Percentiles rank a stretch among this genome's conserved stretches.
Conservation (phyloP, 2,888 invertebrate species). For the Dolichomitus sp. region DNA sequence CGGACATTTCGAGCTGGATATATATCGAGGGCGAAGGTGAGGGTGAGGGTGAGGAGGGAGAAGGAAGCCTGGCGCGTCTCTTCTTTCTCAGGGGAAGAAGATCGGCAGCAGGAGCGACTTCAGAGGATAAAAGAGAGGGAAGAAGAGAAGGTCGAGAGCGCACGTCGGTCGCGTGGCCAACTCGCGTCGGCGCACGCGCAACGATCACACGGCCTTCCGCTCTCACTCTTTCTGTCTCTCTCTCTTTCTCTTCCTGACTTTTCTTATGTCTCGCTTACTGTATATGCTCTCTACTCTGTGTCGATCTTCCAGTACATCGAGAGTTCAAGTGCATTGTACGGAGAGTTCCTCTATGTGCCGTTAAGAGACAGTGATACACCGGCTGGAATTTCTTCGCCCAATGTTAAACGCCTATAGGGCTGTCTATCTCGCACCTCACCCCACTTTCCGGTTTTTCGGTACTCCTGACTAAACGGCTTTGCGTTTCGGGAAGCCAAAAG, state of each 20-base stretch:
- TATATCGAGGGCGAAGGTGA: conserved; percentile 46
- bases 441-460: no score
- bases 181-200: conserved; percentile 73
- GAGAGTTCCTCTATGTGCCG: conserved; percentile 14
- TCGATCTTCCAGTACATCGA: conserved; percentile 40
- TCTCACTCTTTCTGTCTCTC: conserved; percentile 15
- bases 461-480: no score
- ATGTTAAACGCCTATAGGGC: no score
- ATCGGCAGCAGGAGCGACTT: conserved; percentile 48
- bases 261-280: neutral
- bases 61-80: conserved; percentile 56
- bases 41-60: conserved; percentile 46
- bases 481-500: no score
- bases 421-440: no score
- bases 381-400: no score
- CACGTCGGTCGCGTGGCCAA: conserved; percentile 79
- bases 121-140: conserved; percentile 50
- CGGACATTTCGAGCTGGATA: conserved; percentile 45
- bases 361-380: no score
- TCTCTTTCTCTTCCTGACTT: conserved; percentile 9
- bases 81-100: conserved; percentile 56
- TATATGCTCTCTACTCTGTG: neutral
- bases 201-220: conserved; percentile 48
- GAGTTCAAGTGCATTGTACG: conserved; percentile 9
- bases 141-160: conserved; percentile 66